phyloP scores from a whole-genome alignment of 2,797 vertebrate species.

The Podargus strigoides region DNA sequence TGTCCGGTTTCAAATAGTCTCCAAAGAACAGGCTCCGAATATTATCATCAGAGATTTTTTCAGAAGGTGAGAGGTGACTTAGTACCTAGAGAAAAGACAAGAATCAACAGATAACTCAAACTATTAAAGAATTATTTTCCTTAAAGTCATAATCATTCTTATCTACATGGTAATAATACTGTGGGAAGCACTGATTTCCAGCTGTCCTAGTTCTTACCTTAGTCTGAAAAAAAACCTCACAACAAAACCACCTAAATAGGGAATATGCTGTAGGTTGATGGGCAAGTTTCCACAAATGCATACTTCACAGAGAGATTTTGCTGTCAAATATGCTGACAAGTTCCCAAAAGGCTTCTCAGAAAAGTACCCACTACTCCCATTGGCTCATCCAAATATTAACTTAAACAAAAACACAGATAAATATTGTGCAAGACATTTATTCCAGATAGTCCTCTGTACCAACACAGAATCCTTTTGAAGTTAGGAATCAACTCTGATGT shows the following conservation, averaged over 20 bases:
- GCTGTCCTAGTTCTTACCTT: background rate
- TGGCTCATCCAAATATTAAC: background rate
- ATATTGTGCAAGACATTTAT: background rate
- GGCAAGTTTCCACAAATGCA: background rate
- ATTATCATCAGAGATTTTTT: slow-evolving; percentile 80
- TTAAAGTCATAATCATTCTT: background rate
- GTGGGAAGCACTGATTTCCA: background rate
- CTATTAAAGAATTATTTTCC: background rate
- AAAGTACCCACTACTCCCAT: background rate
- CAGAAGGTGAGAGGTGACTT: slow-evolving; percentile 80
- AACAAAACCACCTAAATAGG: background rate
- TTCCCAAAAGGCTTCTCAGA: background rate
- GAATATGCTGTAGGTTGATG: background rate
- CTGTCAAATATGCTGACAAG: background rate
- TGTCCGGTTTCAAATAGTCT: slow-evolving; percentile 81
- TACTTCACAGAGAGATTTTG: background rate
- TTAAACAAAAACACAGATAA: background rate
- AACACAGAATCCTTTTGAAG: background rate
- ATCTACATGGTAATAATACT: background rate
- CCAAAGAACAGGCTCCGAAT: slow-evolving; percentile 91
- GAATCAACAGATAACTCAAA: background rate
- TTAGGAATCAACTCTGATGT: background rate
- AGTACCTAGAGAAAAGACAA: slow-evolving; percentile 77
- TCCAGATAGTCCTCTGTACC: background rate
- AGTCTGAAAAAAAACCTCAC: background rate